Evolutionary conservation across 2,113 vertebrate species (phyloP).

Genomic region (Sinocyclocheilus grahami): DNA sequence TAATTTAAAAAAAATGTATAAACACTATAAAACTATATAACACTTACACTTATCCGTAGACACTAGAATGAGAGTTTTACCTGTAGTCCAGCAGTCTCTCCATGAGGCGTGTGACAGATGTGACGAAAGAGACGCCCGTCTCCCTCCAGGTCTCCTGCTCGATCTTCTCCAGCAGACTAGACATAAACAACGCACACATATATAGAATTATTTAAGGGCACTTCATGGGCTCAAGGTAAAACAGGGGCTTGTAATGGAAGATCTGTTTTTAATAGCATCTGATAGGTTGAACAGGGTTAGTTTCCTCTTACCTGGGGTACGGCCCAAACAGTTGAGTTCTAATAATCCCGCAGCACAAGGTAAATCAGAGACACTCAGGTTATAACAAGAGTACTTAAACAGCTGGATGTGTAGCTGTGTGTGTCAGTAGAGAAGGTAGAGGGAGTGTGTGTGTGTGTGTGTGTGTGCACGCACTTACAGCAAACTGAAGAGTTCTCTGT

Average conservation of each 20-base stretch:
- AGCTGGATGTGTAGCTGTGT: constrained; percentile 17
- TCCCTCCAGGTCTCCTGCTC: constrained; percentile 98
- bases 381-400: constrained; percentile 52
- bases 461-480: constrained; percentile 83
- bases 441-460: not conserved
- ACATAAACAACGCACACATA: not conserved
- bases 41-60: not conserved
- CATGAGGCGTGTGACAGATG: constrained; percentile 95
- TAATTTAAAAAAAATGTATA: not conserved
- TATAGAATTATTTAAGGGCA: not conserved
- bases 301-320: constrained; percentile 91
- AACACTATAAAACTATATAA: too few relatives aligned
- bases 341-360: constrained; percentile 86
- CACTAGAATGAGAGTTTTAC: constrained; percentile 62
- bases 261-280: constrained; percentile 11
- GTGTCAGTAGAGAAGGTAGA: not conserved
- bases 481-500: constrained; percentile 94
- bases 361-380: constrained; percentile 66
- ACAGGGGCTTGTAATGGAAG: not conserved
- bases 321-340: constrained; percentile 99
- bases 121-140: constrained; percentile 94
- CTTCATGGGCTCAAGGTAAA: not conserved
- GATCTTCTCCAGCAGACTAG: constrained; percentile 94
- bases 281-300: constrained; percentile 55
- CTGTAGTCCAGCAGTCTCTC: constrained; percentile 97